phyloP scores from a whole-genome alignment of 2,113 vertebrate species.

The Amphiprion ocellaris region DNA sequence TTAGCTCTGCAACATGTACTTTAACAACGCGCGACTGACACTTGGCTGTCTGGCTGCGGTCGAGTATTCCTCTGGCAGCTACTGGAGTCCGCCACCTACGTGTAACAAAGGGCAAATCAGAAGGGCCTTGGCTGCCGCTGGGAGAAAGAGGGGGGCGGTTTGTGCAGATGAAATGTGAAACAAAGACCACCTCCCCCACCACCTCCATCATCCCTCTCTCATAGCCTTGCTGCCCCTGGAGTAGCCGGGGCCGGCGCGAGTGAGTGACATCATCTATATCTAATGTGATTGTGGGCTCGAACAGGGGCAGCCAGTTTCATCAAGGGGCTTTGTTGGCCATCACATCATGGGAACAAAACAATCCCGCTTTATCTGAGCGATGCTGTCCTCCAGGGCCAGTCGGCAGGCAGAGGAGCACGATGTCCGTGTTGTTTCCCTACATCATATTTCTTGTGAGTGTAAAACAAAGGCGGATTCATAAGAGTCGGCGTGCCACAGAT shows the following conservation, averaged over 20 bases:
- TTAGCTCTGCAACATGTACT: not conserved
- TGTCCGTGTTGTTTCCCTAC: slow-evolving; percentile 15
- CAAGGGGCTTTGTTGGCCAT: slow-evolving; percentile 71
- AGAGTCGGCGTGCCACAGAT: not conserved
- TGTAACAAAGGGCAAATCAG: slow-evolving; percentile 33
- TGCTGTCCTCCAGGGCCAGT: slow-evolving; percentile 26
- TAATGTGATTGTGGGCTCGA: slow-evolving; percentile 60
- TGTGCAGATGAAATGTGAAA: slow-evolving; percentile 72
- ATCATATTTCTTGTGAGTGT: slow-evolving; percentile 35
- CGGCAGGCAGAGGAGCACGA: slow-evolving; percentile 5
- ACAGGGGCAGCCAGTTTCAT: slow-evolving; percentile 63
- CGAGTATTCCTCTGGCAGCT: not conserved
- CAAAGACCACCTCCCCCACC: slow-evolving; percentile 69
- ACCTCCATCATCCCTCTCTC: slow-evolving; percentile 37
- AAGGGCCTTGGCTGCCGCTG: not conserved
- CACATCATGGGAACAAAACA: slow-evolving; percentile 69
- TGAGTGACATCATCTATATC: slow-evolving; percentile 80
- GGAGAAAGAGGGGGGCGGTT: not conserved
- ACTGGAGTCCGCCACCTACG: slow-evolving; percentile 43
- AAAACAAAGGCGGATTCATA: slow-evolving; percentile 44
- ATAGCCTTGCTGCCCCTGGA: slow-evolving; percentile 68
- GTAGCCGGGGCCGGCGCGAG: slow-evolving; percentile 56
- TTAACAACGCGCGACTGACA: slow-evolving; percentile 28
- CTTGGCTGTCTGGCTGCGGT: not conserved
- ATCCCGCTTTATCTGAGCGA: slow-evolving; percentile 44